phyloP scores from a whole-genome alignment of 1,140 invertebrate genomes.

The Drosophila elegans region DNA sequence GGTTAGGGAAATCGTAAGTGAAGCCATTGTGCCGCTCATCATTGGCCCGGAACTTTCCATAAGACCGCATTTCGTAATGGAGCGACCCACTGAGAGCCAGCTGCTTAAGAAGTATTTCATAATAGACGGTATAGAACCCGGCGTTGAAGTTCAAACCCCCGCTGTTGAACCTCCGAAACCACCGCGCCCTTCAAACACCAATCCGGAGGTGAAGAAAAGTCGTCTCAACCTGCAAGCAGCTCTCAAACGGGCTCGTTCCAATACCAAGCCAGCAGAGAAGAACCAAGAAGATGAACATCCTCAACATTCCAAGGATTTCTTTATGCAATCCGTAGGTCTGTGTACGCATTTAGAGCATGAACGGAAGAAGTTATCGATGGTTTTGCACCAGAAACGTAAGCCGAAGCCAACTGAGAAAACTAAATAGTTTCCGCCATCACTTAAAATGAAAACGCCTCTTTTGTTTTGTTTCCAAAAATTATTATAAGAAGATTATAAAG shows the following conservation, averaged over 20 bases:
- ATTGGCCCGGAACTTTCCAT: slow-evolving; percentile 3
- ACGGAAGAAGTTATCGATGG: slow-evolving; percentile 4
- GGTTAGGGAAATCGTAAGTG: slow-evolving; percentile 51
- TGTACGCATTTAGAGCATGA: slow-evolving; percentile 49
- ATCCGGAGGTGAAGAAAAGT: slow-evolving; percentile 38
- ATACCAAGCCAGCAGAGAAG: slow-evolving; percentile 14
- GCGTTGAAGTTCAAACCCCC: not conserved
- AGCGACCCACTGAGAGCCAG: slow-evolving; percentile 48
- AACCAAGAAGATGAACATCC: slow-evolving; percentile 5
- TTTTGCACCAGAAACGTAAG: slow-evolving; percentile 34
- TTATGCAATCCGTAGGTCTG: slow-evolving; percentile 56
- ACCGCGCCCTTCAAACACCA: not conserved
- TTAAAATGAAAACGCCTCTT: not conserved
- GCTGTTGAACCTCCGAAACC: slow-evolving; percentile 15
- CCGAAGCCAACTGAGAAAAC: slow-evolving; percentile 32
- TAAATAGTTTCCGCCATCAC: slow-evolving; percentile 3
- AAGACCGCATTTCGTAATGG: slow-evolving; percentile 37
- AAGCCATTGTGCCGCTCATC: slow-evolving; percentile 47
- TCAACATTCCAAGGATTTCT: slow-evolving; percentile 40
- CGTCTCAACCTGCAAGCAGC: slow-evolving; percentile 60
- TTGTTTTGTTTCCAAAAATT: not conserved
- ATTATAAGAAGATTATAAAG: slow-evolving; percentile 1
- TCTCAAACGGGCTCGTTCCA: slow-evolving; percentile 47
- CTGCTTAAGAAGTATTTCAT: slow-evolving; percentile 57
- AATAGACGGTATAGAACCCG: not conserved